Base-by-base conservation (phyloP, 1,140 invertebrate genomes). In the Hermetia illucens region DNA sequence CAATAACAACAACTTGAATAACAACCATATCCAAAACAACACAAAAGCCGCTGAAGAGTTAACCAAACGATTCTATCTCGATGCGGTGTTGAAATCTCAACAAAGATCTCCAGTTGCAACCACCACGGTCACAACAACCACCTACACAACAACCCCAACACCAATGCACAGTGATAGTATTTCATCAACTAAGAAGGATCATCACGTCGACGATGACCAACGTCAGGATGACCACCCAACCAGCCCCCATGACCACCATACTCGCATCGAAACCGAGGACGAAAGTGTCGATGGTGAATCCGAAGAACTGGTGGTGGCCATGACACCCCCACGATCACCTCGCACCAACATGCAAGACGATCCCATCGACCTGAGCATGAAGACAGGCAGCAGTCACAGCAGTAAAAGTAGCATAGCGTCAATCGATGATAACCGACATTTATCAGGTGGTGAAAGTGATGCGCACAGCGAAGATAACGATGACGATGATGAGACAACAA, bases 301-400 rank as follows among this genome's bases (percentile, higher is more conserved):
- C 20, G 45, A 49, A 29, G 55, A 61, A 40, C 36, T 58, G 19
- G 58, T 57, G 17, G 57, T 60, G 2, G 56, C 55, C n/a, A 58
- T 61, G 55, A 61, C 58, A 19, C 58, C 57, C 4, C 58, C 58
- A 6, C 39, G 46, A 15, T 60, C 57, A 8, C 58, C 57, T n/a
- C 42, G 38, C 3, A 74, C 47, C 77, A 74, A 48, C 58, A 75
- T 39, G 71, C 73, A 77, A 53, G 77, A 84, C 38, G 74, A 80
- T 49, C 82, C 82, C n/a, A 85, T 86, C 45, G 82, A 86, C 52
- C 60, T 86, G 27, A 81, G 78, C 4, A 77, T 82, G 60, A 81
- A 78, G 48, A 69, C 68, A 3, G 63, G 65, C 21, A 69, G 69
- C 16, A 62, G 64, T 25, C 63, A 64, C 12, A 66, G 64, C 45